These are phyloP conservation scores for Podocnemis expansa DNA, from an alignment of 2,113 vertebrate species.

Conservation along the genomic window DNA sequence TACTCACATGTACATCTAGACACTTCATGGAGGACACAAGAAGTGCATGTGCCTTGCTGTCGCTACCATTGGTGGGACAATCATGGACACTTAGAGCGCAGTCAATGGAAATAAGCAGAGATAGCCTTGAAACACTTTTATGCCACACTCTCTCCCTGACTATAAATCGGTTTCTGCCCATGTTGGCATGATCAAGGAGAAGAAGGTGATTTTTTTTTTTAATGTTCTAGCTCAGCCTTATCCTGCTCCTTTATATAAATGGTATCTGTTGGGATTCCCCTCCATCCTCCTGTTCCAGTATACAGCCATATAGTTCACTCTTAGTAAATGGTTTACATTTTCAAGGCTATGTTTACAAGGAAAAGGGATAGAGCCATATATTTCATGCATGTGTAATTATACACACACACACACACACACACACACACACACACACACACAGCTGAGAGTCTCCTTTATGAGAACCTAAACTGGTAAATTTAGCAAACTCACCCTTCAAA, in stretches of 20 bases:
- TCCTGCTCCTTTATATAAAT: not conserved
- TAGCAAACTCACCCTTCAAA: not conserved
- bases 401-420: no score
- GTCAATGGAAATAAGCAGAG: not conserved
- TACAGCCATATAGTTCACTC: not conserved
- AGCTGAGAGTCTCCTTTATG: not conserved
- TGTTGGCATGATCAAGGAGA: not conserved
- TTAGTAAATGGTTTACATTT: not conserved
- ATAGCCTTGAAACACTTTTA: not conserved
- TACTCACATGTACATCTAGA: not conserved
- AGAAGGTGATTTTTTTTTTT: not conserved
- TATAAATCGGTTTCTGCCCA: not conserved
- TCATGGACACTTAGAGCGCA: no score
- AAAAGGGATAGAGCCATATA: not conserved
- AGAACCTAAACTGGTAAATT: not conserved
- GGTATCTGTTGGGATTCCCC: rapidly evolving
- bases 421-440: no score
- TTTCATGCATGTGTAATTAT: not conserved
- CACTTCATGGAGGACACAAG: not conserved
- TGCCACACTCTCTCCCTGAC: not conserved
- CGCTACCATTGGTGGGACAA: no score
- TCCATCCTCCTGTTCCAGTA: not conserved
- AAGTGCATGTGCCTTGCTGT: no score
- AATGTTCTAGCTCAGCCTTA: not conserved
- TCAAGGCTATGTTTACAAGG: not conserved